A percentile compares a stretch with the other conserved stretches of the same genome.
Conservation (phyloP, 2,113 vertebrate species). For the Phrynosoma blainvillii region DNA sequence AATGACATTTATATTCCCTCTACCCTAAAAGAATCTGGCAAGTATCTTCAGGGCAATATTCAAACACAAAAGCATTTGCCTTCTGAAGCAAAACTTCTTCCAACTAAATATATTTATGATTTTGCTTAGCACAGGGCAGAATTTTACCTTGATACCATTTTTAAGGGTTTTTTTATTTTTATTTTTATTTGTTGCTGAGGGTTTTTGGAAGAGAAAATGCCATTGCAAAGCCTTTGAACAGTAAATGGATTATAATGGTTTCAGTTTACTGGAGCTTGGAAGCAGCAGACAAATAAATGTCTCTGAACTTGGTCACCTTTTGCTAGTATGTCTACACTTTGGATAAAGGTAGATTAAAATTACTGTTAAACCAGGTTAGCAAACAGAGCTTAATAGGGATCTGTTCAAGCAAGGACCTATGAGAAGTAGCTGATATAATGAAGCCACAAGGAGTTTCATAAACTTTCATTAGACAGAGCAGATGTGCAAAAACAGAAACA, state of each 20-base stretch:
- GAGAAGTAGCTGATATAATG: slow-evolving; percentile 32
- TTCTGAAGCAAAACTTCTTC: slow-evolving; percentile 13
- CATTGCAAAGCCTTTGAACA: neutral
- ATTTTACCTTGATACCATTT: neutral
- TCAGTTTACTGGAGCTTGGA: neutral
- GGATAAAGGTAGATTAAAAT: neutral
- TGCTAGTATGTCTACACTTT: neutral
- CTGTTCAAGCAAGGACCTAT: neutral
- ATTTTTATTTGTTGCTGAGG: neutral
- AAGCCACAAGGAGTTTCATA: neutral
- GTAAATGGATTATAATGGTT: neutral
- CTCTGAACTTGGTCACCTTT: neutral
- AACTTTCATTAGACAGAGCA: neutral
- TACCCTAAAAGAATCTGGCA: no score
- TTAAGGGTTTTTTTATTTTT: accelerated
- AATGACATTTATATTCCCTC: no score
- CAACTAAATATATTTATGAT: neutral
- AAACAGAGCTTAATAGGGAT: slow-evolving; percentile 37
- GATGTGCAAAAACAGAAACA: neutral
- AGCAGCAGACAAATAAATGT: neutral
- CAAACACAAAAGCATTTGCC: neutral
- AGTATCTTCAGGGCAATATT: no score
- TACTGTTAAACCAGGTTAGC: slow-evolving; percentile 23
- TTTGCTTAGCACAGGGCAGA: neutral
- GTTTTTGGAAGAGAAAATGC: slow-evolving; percentile 1